Evolutionary conservation across 2,888 invertebrate species (phyloP), one percentile per base, ranked within the genome.

Genomic region (Cryptus viduatorius): DNA sequence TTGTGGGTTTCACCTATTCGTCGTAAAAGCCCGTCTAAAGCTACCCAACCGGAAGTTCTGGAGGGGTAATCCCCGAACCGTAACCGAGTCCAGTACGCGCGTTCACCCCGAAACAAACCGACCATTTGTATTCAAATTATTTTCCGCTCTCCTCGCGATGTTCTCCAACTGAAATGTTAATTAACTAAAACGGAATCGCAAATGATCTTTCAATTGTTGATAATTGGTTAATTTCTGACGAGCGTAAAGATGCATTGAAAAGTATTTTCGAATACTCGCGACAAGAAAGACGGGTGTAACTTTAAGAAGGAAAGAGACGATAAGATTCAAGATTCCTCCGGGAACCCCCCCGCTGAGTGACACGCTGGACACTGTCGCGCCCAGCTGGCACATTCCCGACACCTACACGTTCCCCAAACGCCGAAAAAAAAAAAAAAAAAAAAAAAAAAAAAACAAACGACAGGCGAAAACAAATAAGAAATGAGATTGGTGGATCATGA

Each of bases 311-410:
- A 64, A 65, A 46, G 71, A 72, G 77, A 65, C 80, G 81, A 84
- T 78, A 81, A 84, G 78, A 69, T 81, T 73, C 72, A 72, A 83
- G 24, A 59, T 59, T 83, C 31, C 79, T 73, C 44, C 12, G 68
- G 82, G 87, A 29, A 84, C 83, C 37, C 83, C 75, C 86, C 86
- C 78, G 86, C 75, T 71, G 82, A 50, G 85, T 76, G 79, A 87
- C 86, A 86, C 83, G 83, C 73, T 84, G 83, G 82, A 86, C 81
- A 82, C 71, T 79, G 81, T 84, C 72, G 82, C 83, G 69, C 84
- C 65, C 82, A 61, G 79, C 81, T 81, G 84, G 78, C 71, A 64
- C 72, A 82, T 81, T 83, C 84, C 79, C 84, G 72, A 84, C 87
- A 83, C 80, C 83, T 83, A 84, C 83, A 59, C 80, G 59, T 29